These are phyloP conservation scores for Pteruthius melanotis DNA, from an alignment of 2,113 vertebrate species.

Conservation along the genomic window DNA sequence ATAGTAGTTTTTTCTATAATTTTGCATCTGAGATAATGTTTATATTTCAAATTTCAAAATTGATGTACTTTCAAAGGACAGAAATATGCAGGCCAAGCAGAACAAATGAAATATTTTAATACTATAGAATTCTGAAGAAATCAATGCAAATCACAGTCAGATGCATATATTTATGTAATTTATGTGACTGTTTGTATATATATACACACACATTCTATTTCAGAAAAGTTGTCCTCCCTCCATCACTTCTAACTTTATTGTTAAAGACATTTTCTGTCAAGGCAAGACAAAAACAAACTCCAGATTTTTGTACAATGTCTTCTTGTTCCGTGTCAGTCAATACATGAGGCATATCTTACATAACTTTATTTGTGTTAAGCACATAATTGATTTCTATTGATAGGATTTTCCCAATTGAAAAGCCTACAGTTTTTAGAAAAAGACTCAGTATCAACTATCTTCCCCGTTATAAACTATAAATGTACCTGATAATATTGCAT, in stretches of 20 bases:
- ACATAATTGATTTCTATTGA: not conserved
- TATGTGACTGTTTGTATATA: fast-evolving
- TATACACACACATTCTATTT: not conserved
- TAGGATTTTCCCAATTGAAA: not conserved
- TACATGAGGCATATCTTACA: not conserved
- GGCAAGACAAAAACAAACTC: not conserved
- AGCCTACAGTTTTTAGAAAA: not conserved
- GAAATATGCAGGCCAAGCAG: not conserved
- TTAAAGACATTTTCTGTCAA: not conserved
- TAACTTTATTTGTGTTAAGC: not conserved
- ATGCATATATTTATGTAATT: not conserved
- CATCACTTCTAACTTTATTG: not conserved
- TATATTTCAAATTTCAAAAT: not conserved
- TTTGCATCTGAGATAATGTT: not conserved
- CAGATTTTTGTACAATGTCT: not conserved
- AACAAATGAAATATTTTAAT: not conserved
- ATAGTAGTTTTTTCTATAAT: not conserved
- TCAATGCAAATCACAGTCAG: not conserved
- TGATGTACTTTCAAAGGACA: not conserved
- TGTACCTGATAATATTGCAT: not conserved
- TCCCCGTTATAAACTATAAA: slow-evolving; percentile 14
- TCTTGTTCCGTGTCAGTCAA: not conserved
- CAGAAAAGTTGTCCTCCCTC: not conserved
- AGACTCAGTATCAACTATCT: not conserved
- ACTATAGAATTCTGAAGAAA: not conserved